A percentile compares a stretch with the other conserved stretches of the same genome.
Conservation (phyloP, 35 echinoderm and acorn worm genomes). For the Acanthaster planci region DNA sequence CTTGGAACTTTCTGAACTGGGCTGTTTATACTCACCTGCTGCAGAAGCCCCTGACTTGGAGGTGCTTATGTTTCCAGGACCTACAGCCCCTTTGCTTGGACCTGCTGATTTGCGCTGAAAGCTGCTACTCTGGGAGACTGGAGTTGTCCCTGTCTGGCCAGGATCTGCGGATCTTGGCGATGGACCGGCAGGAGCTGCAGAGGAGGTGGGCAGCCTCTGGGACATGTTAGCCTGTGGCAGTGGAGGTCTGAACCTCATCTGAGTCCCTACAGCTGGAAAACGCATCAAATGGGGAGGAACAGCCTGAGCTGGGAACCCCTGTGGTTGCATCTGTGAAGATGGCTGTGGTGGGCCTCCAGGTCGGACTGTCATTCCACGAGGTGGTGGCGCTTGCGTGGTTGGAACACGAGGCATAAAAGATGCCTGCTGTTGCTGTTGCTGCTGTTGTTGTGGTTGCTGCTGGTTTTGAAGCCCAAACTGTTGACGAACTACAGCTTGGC, state of each 20-base stretch:
- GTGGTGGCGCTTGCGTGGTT: slow-evolving; percentile 22
- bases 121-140: background rate
- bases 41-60: slow-evolving; percentile 3
- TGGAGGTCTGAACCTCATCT: slow-evolving; percentile 11
- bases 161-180: background rate
- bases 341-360: slow-evolving; percentile 2
- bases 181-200: slow-evolving; percentile 10
- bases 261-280: slow-evolving; percentile 11
- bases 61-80: background rate
- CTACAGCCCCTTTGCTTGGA: background rate
- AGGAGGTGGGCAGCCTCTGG: slow-evolving; percentile 4
- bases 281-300: slow-evolving; percentile 12
- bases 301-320: slow-evolving; percentile 1
- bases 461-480: slow-evolving; percentile 2
- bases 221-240: slow-evolving; percentile 43
- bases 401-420: background rate
- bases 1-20: slow-evolving; percentile 56
- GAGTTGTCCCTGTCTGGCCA: background rate
- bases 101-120: background rate
- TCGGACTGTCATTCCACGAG: background rate
- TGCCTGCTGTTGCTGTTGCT: slow-evolving; percentile 13
- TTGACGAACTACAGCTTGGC: background rate
- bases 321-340: slow-evolving; percentile 8
- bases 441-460: slow-evolving; percentile 20
- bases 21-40: background rate